Percentiles rank a stretch among this genome's conserved stretches.
Evolutionary conservation across 2,888 invertebrate genomes (phyloP).

Genomic region (Diarsia mendica): DNA sequence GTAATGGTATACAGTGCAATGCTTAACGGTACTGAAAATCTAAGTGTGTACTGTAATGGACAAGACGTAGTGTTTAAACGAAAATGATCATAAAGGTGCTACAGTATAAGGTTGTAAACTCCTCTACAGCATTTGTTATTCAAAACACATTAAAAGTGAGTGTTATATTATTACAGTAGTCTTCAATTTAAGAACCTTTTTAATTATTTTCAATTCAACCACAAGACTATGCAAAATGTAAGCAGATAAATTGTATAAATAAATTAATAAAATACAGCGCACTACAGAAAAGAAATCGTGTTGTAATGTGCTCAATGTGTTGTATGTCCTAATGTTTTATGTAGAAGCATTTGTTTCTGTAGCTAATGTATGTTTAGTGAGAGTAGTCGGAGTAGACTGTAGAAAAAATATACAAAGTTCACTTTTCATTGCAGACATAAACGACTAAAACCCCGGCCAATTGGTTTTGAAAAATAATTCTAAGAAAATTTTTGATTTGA

Average conservation of each 20-base stretch:
- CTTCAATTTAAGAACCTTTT: slow-evolving; percentile 30
- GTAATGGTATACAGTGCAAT: slow-evolving; percentile 68
- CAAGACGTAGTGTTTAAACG: slow-evolving; percentile 28
- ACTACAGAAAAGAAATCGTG: slow-evolving; percentile 77
- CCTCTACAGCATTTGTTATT: neutral
- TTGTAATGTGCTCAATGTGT: slow-evolving; percentile 78
- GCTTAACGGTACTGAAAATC: slow-evolving; percentile 67
- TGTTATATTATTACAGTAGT: neutral
- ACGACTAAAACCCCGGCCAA: slow-evolving; percentile 77
- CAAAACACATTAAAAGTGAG: neutral
- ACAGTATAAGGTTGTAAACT: neutral
- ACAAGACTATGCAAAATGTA: slow-evolving; percentile 30
- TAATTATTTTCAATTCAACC: slow-evolving; percentile 47
- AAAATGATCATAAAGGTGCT: slow-evolving; percentile 50
- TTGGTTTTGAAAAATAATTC: slow-evolving; percentile 61
- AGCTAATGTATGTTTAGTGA: slow-evolving; percentile 65
- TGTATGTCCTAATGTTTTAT: slow-evolving; percentile 69
- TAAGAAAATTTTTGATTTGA: slow-evolving; percentile 69
- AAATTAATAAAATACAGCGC: slow-evolving; percentile 65
- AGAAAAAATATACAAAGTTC: slow-evolving; percentile 68
- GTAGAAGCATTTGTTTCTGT: slow-evolving; percentile 68
- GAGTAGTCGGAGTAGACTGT: slow-evolving; percentile 76
- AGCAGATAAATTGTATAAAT: slow-evolving; percentile 52
- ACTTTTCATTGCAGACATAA: slow-evolving; percentile 85
- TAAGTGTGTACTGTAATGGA: slow-evolving; percentile 69